phyloP scores from a whole-genome alignment of 2,888 invertebrate genomes.

The Scaptodrosophila latifasciaeformis region DNA sequence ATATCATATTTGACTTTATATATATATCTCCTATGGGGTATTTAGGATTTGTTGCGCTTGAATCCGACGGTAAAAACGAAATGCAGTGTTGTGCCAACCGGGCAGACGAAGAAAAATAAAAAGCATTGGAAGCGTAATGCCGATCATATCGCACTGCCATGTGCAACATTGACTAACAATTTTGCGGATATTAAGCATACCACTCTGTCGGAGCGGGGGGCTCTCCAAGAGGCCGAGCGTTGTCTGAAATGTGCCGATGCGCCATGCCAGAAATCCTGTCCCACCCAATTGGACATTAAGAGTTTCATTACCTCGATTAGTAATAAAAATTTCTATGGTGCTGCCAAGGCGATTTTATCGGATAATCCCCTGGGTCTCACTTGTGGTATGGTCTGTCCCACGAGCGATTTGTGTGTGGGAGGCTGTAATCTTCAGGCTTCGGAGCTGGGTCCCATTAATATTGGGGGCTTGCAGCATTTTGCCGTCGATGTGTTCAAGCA shows the following conservation, averaged over 20 bases:
- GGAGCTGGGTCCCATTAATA: constrained; percentile 98
- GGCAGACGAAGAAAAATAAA: constrained; percentile 89
- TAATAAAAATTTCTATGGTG: constrained; percentile 99
- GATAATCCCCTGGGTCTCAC: constrained; percentile 97
- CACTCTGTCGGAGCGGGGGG: constrained; percentile 95
- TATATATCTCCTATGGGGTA: constrained; percentile 62
- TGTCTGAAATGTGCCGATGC: constrained; percentile 96
- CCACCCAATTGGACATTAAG: constrained; percentile 97
- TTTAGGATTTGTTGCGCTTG: constrained; percentile 86
- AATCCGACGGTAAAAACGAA: constrained; percentile 89
- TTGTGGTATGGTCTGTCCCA: constrained; percentile 99
- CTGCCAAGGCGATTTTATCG: constrained; percentile 95
- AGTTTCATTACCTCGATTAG: constrained; percentile 97
- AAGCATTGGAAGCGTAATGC: constrained; percentile 96
- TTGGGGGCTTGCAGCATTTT: constrained; percentile 98
- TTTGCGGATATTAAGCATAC: constrained; percentile 99
- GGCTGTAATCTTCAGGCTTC: constrained; percentile 97
- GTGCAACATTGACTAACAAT: constrained; percentile 85
- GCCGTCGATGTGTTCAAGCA: constrained; percentile 96
- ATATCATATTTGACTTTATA: not conserved
- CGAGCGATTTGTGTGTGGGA: constrained; percentile 98
- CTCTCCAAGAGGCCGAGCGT: constrained; percentile 90
- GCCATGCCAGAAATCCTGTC: constrained; percentile 98
- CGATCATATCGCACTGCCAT: constrained; percentile 81
- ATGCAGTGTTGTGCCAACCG: constrained; percentile 89